Evolutionary conservation across 2,113 vertebrate species (phyloP), one percentile per base, ranked within the genome.

Genomic region (Zosterops lateralis): DNA sequence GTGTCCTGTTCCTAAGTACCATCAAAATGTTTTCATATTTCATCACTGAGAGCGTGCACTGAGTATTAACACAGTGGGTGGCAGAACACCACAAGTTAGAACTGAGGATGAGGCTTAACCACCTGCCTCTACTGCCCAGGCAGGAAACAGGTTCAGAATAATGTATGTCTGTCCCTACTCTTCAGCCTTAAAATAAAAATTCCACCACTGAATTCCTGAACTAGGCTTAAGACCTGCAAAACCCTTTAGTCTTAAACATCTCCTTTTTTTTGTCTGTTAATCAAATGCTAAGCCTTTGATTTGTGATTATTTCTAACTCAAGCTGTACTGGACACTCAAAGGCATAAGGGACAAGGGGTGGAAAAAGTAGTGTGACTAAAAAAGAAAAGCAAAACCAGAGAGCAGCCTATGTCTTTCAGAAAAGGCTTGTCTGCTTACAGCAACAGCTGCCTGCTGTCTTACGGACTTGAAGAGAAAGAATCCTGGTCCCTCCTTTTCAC

Each of bases 1-100:
- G 1, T 44, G 87, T 22, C 89, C 89, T 15, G 25, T 47, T 82
- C 83, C 73, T 96, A 96, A 97, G 95, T 91, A 96, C 67, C 84
- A 95, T 78, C 54, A 82, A 85, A 93, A 82, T 62, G 44, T 57
- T 93, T 92, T 75, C 94, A 90, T 91, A 36, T 56, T 94, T 93
- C 90, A 91, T 29, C 19, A 67, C 17, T 2, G 62, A 68, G 54
- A 86, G 58, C 1, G 0, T 70, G 77, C 74, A 66, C 65, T 84
- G 73, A 3, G 2, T 72, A 15, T 68, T 89, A 92, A 89, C 40
- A 31, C 5, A 24, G 66, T 3, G 15, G 53, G 66, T 3, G 15
- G 53, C 56, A 90, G 40, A 84, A 28, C 3, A 0, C 32, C 81
- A 53, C 74, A 87, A 19, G 42, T 29, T 38, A 26, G 19, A 29